Evolutionary conservation across 2,797 vertebrate species (phyloP).

Genomic region (Megaceryle alcyon): DNA sequence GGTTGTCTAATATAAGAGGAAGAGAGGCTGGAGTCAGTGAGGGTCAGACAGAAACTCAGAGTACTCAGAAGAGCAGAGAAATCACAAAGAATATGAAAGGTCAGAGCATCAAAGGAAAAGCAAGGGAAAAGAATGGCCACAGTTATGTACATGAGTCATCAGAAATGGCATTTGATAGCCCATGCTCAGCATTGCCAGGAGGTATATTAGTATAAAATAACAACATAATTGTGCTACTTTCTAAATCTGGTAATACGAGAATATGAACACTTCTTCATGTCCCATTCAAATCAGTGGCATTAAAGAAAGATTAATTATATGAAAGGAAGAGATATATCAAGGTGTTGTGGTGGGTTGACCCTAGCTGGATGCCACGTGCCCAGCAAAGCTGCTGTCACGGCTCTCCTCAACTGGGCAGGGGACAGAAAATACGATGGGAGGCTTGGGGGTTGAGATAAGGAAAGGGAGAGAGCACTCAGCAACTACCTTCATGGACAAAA

Average conservation of each 20-base stretch:
- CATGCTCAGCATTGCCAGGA: not conserved
- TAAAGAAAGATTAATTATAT: not conserved
- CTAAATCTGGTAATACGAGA: not conserved
- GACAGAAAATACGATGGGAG: not conserved
- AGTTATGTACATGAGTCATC: not conserved
- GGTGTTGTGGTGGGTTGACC: not conserved
- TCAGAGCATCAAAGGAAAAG: slow-evolving; percentile 5
- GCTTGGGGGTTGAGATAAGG: rapidly evolving
- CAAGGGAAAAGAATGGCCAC: not conserved
- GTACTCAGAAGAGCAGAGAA: not conserved
- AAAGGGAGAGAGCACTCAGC: not conserved
- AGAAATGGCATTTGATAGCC: slow-evolving; percentile 7
- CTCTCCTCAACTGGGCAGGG: not conserved
- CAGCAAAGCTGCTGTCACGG: not conserved
- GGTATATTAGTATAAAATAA: not conserved
- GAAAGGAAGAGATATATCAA: not conserved
- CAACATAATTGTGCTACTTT: not conserved
- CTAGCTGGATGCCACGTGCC: not conserved
- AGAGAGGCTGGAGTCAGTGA: not conserved
- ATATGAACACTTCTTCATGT: not conserved
- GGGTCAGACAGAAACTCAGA: not conserved
- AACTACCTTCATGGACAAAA: not conserved
- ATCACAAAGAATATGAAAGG: not conserved
- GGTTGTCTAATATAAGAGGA: not conserved
- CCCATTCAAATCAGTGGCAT: not conserved